Evolutionary conservation across 2,113 vertebrate species (phyloP).

Genomic region (Ammodytes dubius): DNA sequence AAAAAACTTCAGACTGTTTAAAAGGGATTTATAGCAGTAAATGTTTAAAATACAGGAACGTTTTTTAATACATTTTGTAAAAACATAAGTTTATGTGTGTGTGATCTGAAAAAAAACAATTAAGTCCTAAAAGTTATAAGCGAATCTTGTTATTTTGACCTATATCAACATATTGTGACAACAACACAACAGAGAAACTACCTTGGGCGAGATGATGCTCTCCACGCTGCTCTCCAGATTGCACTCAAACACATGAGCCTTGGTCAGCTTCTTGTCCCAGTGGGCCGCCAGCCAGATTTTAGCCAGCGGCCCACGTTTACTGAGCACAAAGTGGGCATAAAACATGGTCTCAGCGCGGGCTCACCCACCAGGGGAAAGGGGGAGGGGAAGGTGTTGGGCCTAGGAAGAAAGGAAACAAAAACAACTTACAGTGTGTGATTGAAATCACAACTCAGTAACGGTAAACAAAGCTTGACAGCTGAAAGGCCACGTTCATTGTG

Average conservation of each 20-base stretch:
- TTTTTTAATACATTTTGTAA: neutral
- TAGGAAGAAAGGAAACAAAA: slow-evolving; percentile 31
- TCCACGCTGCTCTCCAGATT: slow-evolving; percentile 98
- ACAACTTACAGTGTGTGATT: neutral
- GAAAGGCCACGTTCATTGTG: neutral
- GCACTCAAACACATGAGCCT: slow-evolving; percentile 99
- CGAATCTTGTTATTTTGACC: neutral
- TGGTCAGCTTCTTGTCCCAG: slow-evolving; percentile 99
- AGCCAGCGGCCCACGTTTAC: slow-evolving; percentile 97
- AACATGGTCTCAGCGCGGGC: slow-evolving; percentile 90
- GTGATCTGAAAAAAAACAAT: neutral
- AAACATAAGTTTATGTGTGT: neutral
- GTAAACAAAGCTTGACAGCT: neutral
- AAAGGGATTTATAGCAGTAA: neutral
- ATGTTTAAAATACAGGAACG: neutral
- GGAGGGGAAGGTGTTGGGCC: slow-evolving; percentile 38
- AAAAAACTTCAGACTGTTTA: neutral
- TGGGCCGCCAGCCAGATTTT: slow-evolving; percentile 99
- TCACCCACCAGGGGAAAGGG: slow-evolving; percentile 54
- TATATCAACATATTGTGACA: neutral
- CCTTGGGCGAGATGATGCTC: slow-evolving; percentile 98
- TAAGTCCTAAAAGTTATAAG: neutral
- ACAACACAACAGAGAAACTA: slow-evolving; percentile 56
- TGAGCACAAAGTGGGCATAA: slow-evolving; percentile 98
- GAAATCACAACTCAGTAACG: neutral